Conservation (phyloP, 1,140 invertebrate genomes). For the Drosophila bipectinata region DNA sequence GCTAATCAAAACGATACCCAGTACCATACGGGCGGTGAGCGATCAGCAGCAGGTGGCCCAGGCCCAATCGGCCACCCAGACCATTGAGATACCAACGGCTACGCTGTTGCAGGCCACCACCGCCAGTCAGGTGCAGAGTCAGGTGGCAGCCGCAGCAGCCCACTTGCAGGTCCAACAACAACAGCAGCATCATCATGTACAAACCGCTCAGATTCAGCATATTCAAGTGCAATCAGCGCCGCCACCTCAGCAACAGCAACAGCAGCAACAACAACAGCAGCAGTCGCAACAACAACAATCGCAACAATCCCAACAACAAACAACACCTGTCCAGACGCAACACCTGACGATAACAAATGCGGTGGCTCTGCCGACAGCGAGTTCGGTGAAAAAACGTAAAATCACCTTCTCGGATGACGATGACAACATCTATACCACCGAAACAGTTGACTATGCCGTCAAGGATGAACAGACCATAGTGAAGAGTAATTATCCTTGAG, state of each 20-base stretch:
- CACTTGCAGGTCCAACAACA: slow-evolving; percentile 57
- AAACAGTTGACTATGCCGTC: slow-evolving; percentile 79
- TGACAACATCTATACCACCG: slow-evolving; percentile 82
- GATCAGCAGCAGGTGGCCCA: slow-evolving; percentile 64
- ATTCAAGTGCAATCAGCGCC: slow-evolving; percentile 69
- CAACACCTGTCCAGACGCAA: slow-evolving; percentile 57
- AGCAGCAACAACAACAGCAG: slow-evolving; percentile 47
- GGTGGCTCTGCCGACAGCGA: slow-evolving; percentile 56
- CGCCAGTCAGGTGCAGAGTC: slow-evolving; percentile 67
- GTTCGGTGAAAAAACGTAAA: slow-evolving; percentile 74
- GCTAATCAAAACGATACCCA: slow-evolving; percentile 82
- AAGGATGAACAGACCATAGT: slow-evolving; percentile 81
- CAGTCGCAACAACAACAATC: slow-evolving; percentile 39
- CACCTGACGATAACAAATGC: slow-evolving; percentile 66
- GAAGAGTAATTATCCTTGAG: slow-evolving; percentile 51
- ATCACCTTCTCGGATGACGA: slow-evolving; percentile 83
- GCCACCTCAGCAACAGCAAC: slow-evolving; percentile 54
- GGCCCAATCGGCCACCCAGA: slow-evolving; percentile 68
- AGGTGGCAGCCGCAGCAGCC: slow-evolving; percentile 60
- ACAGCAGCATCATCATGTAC: slow-evolving; percentile 69
- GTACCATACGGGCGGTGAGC: slow-evolving; percentile 77
- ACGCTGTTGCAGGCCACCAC: slow-evolving; percentile 70
- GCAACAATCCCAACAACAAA: slow-evolving; percentile 39
- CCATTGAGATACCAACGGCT: slow-evolving; percentile 78
- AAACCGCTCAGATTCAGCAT: slow-evolving; percentile 75